Conservation (phyloP, 2,888 invertebrate genomes). For the Diadegma fenestrale region DNA sequence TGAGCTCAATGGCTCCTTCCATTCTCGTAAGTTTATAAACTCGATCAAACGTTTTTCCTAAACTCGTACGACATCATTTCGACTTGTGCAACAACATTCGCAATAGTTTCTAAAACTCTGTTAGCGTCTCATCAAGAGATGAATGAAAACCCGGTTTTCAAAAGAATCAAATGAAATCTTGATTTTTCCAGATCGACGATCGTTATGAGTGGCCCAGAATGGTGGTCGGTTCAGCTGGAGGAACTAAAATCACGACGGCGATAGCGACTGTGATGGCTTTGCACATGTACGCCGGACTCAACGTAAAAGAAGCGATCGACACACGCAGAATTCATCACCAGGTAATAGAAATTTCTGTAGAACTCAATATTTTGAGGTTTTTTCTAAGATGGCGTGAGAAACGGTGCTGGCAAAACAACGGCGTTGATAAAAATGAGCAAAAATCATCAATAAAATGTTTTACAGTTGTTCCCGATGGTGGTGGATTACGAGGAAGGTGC, state of each 20-base stretch:
- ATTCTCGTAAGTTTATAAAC: slow-evolving; percentile 83
- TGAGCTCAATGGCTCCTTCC: slow-evolving; percentile 95
- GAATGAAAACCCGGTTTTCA: not conserved
- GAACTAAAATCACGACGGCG: slow-evolving; percentile 94
- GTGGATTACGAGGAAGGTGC: slow-evolving; percentile 76
- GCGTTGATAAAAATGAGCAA: not conserved
- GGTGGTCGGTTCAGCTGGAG: slow-evolving; percentile 88
- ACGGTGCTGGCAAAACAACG: no score
- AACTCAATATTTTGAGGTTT: not conserved
- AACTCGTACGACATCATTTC: not conserved
- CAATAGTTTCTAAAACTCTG: not conserved
- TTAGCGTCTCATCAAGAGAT: no score
- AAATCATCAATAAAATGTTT: not conserved
- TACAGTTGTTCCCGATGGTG: slow-evolving; percentile 75
- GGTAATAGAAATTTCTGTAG: not conserved
- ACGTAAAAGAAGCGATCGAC: slow-evolving; percentile 89
- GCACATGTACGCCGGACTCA: slow-evolving; percentile 88
- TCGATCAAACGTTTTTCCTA: no score
- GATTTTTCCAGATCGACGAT: no score
- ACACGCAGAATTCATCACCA: slow-evolving; percentile 77
- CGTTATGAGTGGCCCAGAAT: not conserved
- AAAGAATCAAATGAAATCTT: not conserved
- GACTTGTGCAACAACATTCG: no score
- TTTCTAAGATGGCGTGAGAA: no score
- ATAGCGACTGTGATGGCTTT: slow-evolving; percentile 88